Evolutionary conservation across 2,113 vertebrate genomes (phyloP), one percentile per base, ranked within the genome.

Genomic region (Rhagologus leucostigma): DNA sequence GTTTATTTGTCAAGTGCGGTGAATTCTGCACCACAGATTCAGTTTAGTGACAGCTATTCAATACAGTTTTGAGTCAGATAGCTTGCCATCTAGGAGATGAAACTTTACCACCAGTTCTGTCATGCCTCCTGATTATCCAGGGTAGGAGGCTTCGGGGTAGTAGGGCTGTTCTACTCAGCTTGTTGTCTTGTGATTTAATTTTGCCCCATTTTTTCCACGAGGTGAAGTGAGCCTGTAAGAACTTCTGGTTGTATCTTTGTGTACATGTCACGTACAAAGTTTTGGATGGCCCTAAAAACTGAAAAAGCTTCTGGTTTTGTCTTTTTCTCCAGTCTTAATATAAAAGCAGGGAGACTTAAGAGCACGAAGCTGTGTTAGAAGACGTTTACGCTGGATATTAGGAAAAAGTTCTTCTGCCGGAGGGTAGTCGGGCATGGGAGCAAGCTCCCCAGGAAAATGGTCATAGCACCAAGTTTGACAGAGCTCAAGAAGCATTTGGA

Each of bases 311-410:
- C 32, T 13, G 1, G 0, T 90, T 83, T 79, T 70, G 12, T 70
- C 10, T 47, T 88, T 84, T 85, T 75, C 24, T 85, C 9, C 30
- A 49, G 12, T 41, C 27, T 65, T 82, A 50, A 26, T 23, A 18
- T 62, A 70, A 63, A 79, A 78, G 14, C 23, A 71, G n/a, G 16
- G 42, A 79, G 16, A 56, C 26, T 33, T 57, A 14, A 14, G 60
- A 30, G 19, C 3, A 1, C 0, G 1, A 37, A 74, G 27, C 44
- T 73, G 23, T 78, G 26, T 73, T 70, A 49, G 57, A 63, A 57
- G 26, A 56, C 0, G 0, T 89, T 81, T 74, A 13, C 0, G 0
- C 16, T 57, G 27, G 33, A 14, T 52, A 5, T 52, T 19, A 29
- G 33, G 44, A 52, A 39, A 57, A 24, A 12, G 16, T 10, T 49